These are phyloP conservation scores for Parnassius glacialis DNA, from an alignment of 2,888 invertebrate species.

Conservation along the genomic window DNA sequence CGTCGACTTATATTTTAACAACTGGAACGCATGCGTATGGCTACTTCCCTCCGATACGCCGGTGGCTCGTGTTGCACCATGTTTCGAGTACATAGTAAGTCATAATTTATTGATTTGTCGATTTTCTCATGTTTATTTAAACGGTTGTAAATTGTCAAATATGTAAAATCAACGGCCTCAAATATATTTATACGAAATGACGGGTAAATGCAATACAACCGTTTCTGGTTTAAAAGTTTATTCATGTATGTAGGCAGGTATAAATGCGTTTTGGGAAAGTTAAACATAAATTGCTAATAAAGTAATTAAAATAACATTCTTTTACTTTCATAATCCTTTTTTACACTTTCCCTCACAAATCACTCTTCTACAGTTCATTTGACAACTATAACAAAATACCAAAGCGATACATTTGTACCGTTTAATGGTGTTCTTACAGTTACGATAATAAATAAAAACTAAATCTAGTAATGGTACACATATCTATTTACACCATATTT, in stretches of 20 bases:
- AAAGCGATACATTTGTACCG: conserved; percentile 27
- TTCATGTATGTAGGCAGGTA: conserved; percentile 48
- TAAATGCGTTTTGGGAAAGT: conserved; percentile 68
- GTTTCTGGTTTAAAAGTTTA: conserved; percentile 38
- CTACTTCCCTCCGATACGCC: too few species aligned
- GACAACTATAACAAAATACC: conserved; percentile 26
- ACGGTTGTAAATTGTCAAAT: not conserved
- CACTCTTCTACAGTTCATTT: not conserved
- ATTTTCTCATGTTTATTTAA: not conserved
- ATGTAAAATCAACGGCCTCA: not conserved
- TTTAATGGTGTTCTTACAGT: conserved; percentile 23
- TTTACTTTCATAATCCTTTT: conserved; percentile 20
- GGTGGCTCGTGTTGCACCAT: too few species aligned
- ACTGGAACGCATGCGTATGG: too few species aligned
- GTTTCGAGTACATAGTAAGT: too few species aligned
- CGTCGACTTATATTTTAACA: too few species aligned
- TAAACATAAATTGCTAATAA: conserved; percentile 54
- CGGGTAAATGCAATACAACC: conserved; percentile 37
- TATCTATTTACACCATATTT: conserved; percentile 36
- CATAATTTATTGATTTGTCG: conserved; percentile 9
- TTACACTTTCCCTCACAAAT: not conserved
- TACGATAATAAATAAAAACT: conserved; percentile 32
- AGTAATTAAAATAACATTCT: conserved; percentile 34
- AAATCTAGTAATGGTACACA: conserved; percentile 19
- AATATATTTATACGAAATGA: conserved; percentile 25